Base-by-base conservation (phyloP, 2,888 invertebrate genomes). In the Tigriopus californicus region DNA sequence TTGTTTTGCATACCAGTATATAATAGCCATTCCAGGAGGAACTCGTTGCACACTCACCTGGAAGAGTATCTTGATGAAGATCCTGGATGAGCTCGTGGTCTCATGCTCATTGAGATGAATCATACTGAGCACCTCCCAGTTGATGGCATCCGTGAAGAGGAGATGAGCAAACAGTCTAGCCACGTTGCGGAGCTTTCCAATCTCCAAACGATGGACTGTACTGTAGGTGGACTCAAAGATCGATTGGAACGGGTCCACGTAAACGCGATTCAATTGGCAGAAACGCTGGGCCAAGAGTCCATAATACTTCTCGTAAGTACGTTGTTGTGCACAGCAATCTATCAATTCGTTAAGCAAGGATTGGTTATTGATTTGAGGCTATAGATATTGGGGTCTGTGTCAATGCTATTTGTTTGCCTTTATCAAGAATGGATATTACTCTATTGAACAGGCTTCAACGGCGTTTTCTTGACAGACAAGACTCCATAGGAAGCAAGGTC, bases 241-340 rank as follows among this genome's bases (percentile, higher is more conserved):
- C 65, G 87, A 82, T 68, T 97, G 89, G 70, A 94, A 95, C 0
- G 90, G 90, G 53, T 81, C 82, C 0, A 95, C 82, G 69, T 92
- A 98, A 60, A 24, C 47, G 47, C 24, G 42, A 33, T 49, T 40
- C 15, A 58, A 24, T 25, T 58, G 58, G 41, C 58, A 58, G 11
- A 58, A 33, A n/a, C 48, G 74, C 74, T 92, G 91, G 0, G 94
- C 92, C 55, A 99, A 71, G 33, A 97, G 75, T 0, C 97, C 98
- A 68, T 86, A 99, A 70, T 98, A 98, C 70, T 95, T 94, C 70
- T 97, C 95, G 68, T 97, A 99, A 0, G 97, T 98, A 62, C 98
- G 77, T 73, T 94, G 91, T 71, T 99, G 97, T 4, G 97, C 95
- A 72, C 98, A 98, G 70, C 98, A 98, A 73, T 99, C 98, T 58